Evolutionary conservation across 2,113 vertebrate genomes (phyloP).

Genomic region (Gallinago undulata): DNA sequence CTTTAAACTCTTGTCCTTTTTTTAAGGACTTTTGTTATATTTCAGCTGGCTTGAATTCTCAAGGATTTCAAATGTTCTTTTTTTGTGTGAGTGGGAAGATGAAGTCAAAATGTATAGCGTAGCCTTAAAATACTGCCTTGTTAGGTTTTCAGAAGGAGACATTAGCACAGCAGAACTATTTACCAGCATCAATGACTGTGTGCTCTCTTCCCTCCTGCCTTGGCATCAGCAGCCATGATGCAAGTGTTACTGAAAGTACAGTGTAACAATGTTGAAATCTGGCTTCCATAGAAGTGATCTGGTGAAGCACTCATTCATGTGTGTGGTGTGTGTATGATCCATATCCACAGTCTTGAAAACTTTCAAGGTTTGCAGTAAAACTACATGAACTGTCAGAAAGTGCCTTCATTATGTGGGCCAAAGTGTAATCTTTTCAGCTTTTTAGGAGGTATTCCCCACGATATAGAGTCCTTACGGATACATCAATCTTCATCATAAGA

Average conservation of each 20-base stretch:
- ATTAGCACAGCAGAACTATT: not conserved
- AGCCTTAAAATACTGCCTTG: not conserved
- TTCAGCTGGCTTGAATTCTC: not conserved
- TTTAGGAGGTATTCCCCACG: not conserved
- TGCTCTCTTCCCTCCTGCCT: not conserved
- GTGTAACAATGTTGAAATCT: not conserved
- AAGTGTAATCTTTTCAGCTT: not conserved
- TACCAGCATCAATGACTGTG: not conserved
- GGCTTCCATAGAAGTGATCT: not conserved
- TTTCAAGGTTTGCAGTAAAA: not conserved
- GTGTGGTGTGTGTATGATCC: not conserved
- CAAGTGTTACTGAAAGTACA: not conserved
- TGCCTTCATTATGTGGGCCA: not conserved
- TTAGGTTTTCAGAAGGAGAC: not conserved
- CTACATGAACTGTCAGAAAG: not conserved
- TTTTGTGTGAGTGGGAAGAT: not conserved
- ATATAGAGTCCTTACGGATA: not conserved
- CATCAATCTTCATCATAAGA: not conserved
- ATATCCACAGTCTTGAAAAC: not conserved
- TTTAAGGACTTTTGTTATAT: not conserved
- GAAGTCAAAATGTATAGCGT: not conserved
- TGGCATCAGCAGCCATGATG: not conserved
- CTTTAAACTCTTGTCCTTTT: not conserved
- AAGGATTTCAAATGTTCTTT: not conserved
- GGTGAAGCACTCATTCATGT: not conserved